Evolutionary conservation across 2,113 vertebrate genomes (phyloP), one percentile per base, ranked within the genome.

Genomic region (Amblyopsis rosae): DNA sequence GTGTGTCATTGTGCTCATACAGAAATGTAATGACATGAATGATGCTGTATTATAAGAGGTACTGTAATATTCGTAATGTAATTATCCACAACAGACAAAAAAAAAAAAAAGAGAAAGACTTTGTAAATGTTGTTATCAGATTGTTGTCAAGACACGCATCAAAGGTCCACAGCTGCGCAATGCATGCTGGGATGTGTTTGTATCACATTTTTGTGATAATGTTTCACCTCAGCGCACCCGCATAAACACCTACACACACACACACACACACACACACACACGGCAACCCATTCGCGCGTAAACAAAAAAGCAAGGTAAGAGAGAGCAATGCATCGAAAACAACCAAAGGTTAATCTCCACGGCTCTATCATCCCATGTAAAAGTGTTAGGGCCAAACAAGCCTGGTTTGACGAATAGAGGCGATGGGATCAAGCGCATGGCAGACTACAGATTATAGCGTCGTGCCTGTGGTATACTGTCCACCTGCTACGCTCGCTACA

Each of bases 391-490:
- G 26, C 26, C 26, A 26, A 26, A n/a, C n/a, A n/a, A n/a, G n/a
- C 64, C 84, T 80, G 76, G 69, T 17, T 47, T 80, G 83, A 84
- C 85, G 84, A 87, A 47, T 70, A 9, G 12, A 15, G 4, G 57
- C 62, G 10, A 63, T 49, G 49, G 57, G 78, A 77, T 81, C 83
- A 82, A 79, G 86, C 2, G 67, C 72, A 54, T 55, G 58, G 9
- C 80, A 88, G 80, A 87, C 85, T 86, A 88, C 6, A 82, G 80
- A 90, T 86, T 72, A 79, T 53, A 75, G 82, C 81, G 84, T 81
- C 70, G 69, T 63, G 65, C 51, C 46, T 7, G 5, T 10, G 73
- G 56, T 8, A 26, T 26, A n/a, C 51, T 45, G 60, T 65, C 26
- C 81, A 83, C 79, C 82, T 78, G 82, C 82, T 77, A 80, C 74